phyloP scores from a whole-genome alignment of 2,888 invertebrate species.

The Chrysolina haemoptera region DNA sequence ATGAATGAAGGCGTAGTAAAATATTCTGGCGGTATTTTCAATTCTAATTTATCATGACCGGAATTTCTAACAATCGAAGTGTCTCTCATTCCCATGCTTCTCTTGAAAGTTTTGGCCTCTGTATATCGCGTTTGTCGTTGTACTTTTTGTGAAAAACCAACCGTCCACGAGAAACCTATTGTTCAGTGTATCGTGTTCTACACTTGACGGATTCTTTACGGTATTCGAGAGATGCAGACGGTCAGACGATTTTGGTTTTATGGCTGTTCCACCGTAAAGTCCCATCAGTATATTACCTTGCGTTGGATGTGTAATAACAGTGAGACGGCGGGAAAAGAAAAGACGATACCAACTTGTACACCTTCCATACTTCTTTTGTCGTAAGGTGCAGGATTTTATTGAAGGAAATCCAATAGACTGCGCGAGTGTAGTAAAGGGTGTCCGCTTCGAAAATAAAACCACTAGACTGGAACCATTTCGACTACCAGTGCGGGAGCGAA shows the following conservation, averaged over 20 bases:
- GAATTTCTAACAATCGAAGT: conserved; percentile 5
- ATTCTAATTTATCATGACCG: not conserved
- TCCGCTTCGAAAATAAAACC: conserved; percentile 33
- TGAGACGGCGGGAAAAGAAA: conserved; percentile 44
- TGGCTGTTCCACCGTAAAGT: conserved; percentile 51
- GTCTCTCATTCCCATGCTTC: not conserved
- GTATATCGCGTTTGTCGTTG: conserved; percentile 30
- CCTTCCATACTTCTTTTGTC: conserved; percentile 36
- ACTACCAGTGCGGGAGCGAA: not conserved
- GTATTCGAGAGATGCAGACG: conserved; percentile 45
- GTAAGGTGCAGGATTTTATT: conserved; percentile 49
- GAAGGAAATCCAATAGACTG: conserved; percentile 33
- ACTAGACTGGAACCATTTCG: conserved; percentile 1
- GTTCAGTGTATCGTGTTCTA: conserved; percentile 31
- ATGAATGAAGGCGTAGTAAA: no score
- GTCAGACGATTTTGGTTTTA: conserved; percentile 56
- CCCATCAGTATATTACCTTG: conserved; percentile 56
- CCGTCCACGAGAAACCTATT: conserved; percentile 33
- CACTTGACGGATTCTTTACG: conserved; percentile 13
- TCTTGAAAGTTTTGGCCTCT: not conserved
- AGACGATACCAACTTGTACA: conserved; percentile 28
- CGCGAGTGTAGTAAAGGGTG: not conserved
- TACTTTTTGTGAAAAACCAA: conserved; percentile 26
- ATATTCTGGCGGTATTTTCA: no score
- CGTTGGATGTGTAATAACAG: conserved; percentile 60